These are phyloP conservation scores for Melinaea marsaeus DNA, from an alignment of 2,888 invertebrate genomes.

Conservation along the genomic window DNA sequence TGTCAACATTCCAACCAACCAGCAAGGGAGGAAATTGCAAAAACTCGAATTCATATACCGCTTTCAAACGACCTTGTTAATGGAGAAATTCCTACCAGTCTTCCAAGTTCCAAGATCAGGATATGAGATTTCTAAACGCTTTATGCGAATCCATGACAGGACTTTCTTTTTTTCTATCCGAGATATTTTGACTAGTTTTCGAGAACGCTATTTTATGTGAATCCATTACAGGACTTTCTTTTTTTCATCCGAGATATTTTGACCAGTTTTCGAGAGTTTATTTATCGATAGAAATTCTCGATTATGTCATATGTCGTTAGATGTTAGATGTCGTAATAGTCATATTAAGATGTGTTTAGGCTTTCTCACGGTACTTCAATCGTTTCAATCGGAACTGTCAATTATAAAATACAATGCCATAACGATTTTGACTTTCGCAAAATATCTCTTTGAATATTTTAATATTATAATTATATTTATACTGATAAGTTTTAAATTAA, in stretches of 20 bases:
- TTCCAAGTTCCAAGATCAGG: slow-evolving; percentile 17
- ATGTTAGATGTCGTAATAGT: background rate
- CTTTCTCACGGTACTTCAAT: background rate
- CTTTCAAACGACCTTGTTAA: slow-evolving; percentile 72
- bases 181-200: no score
- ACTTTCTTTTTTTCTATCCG: slow-evolving; percentile 27
- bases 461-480: no score
- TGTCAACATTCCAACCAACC: slow-evolving; percentile 53
- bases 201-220: slow-evolving; percentile 6
- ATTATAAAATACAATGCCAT: no score
- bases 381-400: no score
- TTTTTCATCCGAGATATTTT: slow-evolving; percentile 13
- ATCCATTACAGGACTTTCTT: slow-evolving; percentile 29
- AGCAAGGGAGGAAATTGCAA: slow-evolving; percentile 62
- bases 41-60: slow-evolving; percentile 63
- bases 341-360: background rate
- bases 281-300: slow-evolving; percentile 46
- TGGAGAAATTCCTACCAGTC: slow-evolving; percentile 52
- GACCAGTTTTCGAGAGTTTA: slow-evolving; percentile 45
- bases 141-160: slow-evolving; percentile 13
- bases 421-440: no score
- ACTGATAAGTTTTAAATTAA: no score
- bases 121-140: slow-evolving; percentile 23
- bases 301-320: slow-evolving; percentile 33
- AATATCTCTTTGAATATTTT: no score